Evolutionary conservation across 1,140 invertebrate genomes (phyloP), one percentile per base, ranked within the genome.

Genomic region (Philaenus spumarius): DNA sequence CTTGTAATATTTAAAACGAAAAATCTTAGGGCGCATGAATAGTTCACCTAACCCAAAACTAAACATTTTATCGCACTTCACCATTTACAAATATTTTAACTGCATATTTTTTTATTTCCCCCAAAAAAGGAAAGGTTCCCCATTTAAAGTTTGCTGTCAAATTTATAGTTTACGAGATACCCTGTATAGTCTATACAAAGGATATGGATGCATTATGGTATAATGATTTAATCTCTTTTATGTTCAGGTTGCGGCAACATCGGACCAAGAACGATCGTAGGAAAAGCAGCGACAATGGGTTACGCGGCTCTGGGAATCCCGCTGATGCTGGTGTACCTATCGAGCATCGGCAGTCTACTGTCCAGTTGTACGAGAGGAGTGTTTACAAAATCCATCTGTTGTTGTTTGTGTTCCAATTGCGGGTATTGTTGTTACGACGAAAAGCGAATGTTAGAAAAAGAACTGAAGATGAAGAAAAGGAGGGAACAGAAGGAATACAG

Each of bases 231-330:
- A n/a, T n/a, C n/a, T n/a, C 34, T 59, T 53, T 63, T 34, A 55
- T 50, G 61, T 64, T 34, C 78, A 93, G 92, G 93, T 67, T 95
- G 93, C 69, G 93, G 93, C 11, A 90, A 90, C 67, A 86, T 94
- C 24, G 84, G 86, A 0, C 90, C 91, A 1, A 80, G 81, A 58
- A 80, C 78, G 1, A 81, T 85, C 1, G 74, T 87, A 35, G 92
- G 92, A 0, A 87, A 92, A 71, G 79, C 89, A 24, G 84, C 90
- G 0, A 94, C 93, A 3, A 89, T 95, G 70, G 82, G 88, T 6
- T 96, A 95, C 74, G 92, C 92, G 11, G 82, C 87, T 39, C 77
- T 95, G 14, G 93, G 93, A 14, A 95, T 97, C 64, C 94, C 94
- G 0, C 72, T 97, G 58, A 95, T 93, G 59, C 79, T 97, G 37